A percentile compares a stretch with the other conserved stretches of the same genome.
phyloP scores from a whole-genome alignment of 2,113 vertebrate genomes.

The Oreochromis spilurus region DNA sequence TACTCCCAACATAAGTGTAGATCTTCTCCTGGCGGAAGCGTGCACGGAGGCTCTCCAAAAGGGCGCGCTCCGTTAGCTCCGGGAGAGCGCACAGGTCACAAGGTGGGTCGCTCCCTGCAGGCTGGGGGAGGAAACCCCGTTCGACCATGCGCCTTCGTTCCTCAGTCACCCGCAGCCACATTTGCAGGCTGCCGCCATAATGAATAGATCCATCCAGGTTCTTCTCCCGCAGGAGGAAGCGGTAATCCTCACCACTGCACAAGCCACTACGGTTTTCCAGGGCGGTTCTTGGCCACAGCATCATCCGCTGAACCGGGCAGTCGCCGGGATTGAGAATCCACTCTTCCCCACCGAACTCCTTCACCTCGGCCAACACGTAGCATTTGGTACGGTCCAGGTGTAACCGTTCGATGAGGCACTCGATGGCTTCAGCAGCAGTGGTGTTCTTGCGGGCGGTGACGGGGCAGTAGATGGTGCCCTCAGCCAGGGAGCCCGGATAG shows the following conservation, averaged over 20 bases:
- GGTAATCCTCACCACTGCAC: constrained; percentile 84
- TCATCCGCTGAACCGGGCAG: constrained; percentile 93
- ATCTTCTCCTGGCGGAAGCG: constrained; percentile 96
- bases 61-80: constrained; percentile 85
- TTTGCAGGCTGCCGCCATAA: constrained; percentile 91
- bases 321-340: constrained; percentile 97
- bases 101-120: constrained; percentile 81
- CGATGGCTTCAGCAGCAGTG: constrained; percentile 91
- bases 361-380: constrained; percentile 92
- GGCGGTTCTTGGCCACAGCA: constrained; percentile 91
- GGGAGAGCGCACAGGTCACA: constrained; percentile 88
- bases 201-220: constrained; percentile 94
- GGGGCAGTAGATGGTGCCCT: constrained; percentile 94
- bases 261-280: constrained; percentile 85
- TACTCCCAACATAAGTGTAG: constrained; percentile 93
- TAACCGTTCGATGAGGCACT: constrained; percentile 82
- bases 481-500: constrained; percentile 87
- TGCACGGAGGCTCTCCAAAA: constrained; percentile 88
- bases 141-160: constrained; percentile 87
- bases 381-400: constrained; percentile 87
- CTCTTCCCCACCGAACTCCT: constrained; percentile 96
- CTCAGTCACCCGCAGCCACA: constrained; percentile 91
- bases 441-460: constrained; percentile 85
- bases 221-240: constrained; percentile 92
- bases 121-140: constrained; percentile 90